A percentile compares a stretch with the other conserved stretches of the same genome.
Evolutionary conservation across 2,888 invertebrate genomes (phyloP).

Genomic region (Alloplasta piceator): DNA sequence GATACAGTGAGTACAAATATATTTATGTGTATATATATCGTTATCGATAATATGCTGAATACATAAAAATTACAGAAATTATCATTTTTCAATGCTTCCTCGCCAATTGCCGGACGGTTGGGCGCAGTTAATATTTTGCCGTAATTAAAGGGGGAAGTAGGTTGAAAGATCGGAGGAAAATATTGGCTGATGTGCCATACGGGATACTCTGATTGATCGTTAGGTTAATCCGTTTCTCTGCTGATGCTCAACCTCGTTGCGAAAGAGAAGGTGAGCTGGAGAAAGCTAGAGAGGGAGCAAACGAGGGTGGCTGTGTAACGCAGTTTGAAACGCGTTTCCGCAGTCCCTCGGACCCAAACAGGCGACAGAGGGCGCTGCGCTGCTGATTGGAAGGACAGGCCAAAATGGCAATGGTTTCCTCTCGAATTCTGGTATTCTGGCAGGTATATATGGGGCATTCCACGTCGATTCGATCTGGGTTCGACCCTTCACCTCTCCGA

Average conservation of each 20-base stretch:
- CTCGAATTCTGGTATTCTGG: conserved; percentile 25
- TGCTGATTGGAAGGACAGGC: conserved; percentile 73
- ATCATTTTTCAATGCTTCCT: not conserved
- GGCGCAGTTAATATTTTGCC: not conserved
- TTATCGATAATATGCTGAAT: not conserved
- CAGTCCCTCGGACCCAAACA: not conserved
- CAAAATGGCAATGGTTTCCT: conserved; percentile 50
- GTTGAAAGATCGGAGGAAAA: conserved; percentile 22
- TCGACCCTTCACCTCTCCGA: too few species aligned
- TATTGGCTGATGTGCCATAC: not conserved
- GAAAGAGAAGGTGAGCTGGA: conserved; percentile 14
- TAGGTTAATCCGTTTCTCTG: conserved; percentile 55
- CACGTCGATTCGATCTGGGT: too few species aligned
- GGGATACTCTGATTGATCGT: conserved; percentile 55
- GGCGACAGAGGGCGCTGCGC: conserved; percentile 38
- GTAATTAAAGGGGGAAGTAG: not conserved
- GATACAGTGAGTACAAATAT: not conserved
- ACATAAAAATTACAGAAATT: conserved; percentile 1
- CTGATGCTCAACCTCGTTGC: conserved; percentile 1
- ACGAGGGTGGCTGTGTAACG: conserved; percentile 18
- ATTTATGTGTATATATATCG: conserved; percentile 2
- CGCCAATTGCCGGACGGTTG: not conserved
- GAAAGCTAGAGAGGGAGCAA: conserved; percentile 20
- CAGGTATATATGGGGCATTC: not conserved
- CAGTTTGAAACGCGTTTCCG: conserved; percentile 46